Conservation (phyloP, 2,888 invertebrate genomes). For the Limnephilus lunatus region DNA sequence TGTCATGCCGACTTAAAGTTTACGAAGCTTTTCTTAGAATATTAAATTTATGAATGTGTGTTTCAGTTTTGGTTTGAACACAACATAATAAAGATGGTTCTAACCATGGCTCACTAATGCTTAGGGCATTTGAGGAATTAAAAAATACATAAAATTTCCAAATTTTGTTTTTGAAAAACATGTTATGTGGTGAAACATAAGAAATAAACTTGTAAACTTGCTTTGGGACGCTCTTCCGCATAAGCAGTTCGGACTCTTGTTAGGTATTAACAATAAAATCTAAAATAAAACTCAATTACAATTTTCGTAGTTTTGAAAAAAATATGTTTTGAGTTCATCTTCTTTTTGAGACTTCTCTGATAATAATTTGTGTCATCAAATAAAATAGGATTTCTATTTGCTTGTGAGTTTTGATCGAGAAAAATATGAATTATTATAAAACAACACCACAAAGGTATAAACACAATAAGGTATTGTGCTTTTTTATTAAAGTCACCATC, state of each 20-base stretch:
- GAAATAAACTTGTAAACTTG: too few relatives aligned
- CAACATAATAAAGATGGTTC: neutral
- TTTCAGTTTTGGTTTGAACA: slow-evolving; percentile 27
- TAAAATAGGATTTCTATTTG: neutral
- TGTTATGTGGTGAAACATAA: too few relatives aligned
- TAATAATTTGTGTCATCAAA: neutral
- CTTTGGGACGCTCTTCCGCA: too few relatives aligned
- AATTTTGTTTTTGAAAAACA: neutral
- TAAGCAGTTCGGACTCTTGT: too few relatives aligned
- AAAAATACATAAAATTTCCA: neutral
- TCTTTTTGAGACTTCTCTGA: too few relatives aligned
- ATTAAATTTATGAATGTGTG: neutral
- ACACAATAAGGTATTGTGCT: neutral
- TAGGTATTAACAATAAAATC: too few relatives aligned
- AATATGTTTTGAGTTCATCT: neutral
- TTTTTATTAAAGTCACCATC: neutral
- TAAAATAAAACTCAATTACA: too few relatives aligned
- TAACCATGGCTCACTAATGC: neutral
- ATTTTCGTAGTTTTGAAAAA: too few relatives aligned
- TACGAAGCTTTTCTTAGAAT: slow-evolving; percentile 39
- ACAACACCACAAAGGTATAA: neutral
- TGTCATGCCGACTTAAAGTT: slow-evolving; percentile 35
- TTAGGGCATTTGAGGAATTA: neutral
- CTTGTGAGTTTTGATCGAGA: too few relatives aligned
- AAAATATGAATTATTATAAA: neutral